Evolutionary conservation across 2,113 vertebrate genomes (phyloP).

Genomic region (Semnornis frantzii): DNA sequence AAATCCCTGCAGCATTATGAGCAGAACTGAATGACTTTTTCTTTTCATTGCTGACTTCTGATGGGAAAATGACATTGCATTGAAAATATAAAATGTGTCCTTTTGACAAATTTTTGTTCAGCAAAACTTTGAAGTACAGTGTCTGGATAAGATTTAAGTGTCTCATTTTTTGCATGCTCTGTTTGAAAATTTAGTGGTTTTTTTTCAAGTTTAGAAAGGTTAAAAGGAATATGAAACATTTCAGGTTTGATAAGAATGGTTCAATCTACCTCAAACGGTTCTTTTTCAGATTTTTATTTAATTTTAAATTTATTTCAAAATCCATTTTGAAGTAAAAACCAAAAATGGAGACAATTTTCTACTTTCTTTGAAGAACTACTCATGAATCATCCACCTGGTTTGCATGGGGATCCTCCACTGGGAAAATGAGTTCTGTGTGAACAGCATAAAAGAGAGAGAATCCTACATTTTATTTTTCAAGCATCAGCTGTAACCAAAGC

Average conservation of each 20-base stretch:
- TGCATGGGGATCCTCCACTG: background rate
- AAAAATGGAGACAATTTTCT: background rate
- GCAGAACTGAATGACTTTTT: background rate
- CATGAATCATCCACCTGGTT: background rate
- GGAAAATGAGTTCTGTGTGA: background rate
- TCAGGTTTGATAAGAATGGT: background rate
- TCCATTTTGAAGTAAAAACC: background rate
- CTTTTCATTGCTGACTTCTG: background rate
- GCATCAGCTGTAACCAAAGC: constrained; percentile 15
- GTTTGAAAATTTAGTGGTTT: background rate
- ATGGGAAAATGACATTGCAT: background rate
- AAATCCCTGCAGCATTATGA: background rate
- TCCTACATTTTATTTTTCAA: background rate
- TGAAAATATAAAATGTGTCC: constrained; percentile 1
- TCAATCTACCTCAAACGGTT: background rate
- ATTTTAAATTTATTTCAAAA: background rate
- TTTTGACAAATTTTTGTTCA: constrained; percentile 30
- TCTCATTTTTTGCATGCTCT: background rate
- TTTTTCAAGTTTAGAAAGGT: background rate
- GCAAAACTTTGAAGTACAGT: constrained; percentile 5
- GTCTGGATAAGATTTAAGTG: background rate
- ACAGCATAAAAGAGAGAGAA: constrained; percentile 2
- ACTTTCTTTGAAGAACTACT: background rate
- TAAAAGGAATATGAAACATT: background rate
- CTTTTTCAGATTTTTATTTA: background rate